phyloP scores from a whole-genome alignment of 2,113 vertebrate species.

The Menidia beryllina region DNA sequence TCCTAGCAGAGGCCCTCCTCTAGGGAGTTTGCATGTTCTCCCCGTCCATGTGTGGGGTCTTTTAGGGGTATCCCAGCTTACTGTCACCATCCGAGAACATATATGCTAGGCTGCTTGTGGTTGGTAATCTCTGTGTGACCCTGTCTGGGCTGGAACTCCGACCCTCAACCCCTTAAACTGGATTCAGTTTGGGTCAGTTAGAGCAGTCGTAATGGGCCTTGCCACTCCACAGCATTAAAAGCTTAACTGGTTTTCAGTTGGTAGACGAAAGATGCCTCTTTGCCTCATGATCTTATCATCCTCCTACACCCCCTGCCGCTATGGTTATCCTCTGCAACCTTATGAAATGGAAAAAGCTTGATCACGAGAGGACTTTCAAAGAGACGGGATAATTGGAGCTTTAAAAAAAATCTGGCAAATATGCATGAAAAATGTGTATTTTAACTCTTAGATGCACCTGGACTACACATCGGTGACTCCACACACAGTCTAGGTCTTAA shows the following conservation, averaged over 20 bases:
- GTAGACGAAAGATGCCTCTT: neutral
- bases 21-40: too few relatives aligned
- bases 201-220: conserved; percentile 23
- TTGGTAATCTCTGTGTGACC: too few relatives aligned
- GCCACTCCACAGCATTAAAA: neutral
- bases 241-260: neutral
- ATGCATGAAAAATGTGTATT: neutral
- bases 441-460: neutral
- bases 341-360: conserved; percentile 44
- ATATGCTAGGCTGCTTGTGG: too few relatives aligned
- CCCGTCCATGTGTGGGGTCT: too few relatives aligned
- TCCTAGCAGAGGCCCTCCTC: too few relatives aligned
- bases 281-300: conserved; percentile 10
- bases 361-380: conserved; percentile 35
- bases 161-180: too few relatives aligned
- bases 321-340: conserved; percentile 22
- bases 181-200: too few relatives aligned
- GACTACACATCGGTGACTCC: neutral
- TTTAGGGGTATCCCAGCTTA: too few relatives aligned
- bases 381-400: too few relatives aligned
- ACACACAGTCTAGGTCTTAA: neutral
- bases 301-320: conserved; percentile 10
- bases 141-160: too few relatives aligned
- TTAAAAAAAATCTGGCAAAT: too few relatives aligned
- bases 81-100: too few relatives aligned